Evolutionary conservation across 2,888 invertebrate genomes (phyloP), one percentile per base, ranked within the genome.

Genomic region (Trachelus stipa): DNA sequence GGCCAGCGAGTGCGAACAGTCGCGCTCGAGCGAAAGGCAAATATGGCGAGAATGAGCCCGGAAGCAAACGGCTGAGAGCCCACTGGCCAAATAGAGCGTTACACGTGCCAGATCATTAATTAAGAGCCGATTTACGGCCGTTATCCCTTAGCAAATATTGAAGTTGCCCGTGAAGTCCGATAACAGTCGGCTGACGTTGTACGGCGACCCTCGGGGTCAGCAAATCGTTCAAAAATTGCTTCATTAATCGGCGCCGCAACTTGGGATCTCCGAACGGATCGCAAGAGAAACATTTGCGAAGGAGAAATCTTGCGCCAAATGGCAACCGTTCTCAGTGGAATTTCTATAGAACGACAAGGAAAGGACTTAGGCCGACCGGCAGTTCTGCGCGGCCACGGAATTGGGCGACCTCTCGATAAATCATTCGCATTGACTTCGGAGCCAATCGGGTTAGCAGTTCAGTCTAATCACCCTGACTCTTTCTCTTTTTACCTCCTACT

Each of bases 161-260:
- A 74, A 77, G 68, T 69, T 77, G 68, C 75, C n/a, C 40, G 69
- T 73, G 40, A 31, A 34, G 15, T 3, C 31, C 11, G 71, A 23
- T 71, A 71, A 34, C 15, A 71, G 30, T 71, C 34, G 71, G 12
- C 71, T 9, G 30, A 71, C 30, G 71, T 71, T 71, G 15, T n/a
- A 15, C 71, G 30, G 6, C 15, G 23, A 23, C 31, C 71, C 71
- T 23, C 30, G 71, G 56, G 9, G 0, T 9, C 23, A 56, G 23
- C 56, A 23, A 2, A 23, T 56, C 56, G 23, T 6, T 78, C 77
- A 79, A 79, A 84, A 87, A 84, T 85, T 84, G 81, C 81, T 73
- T 82, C 79, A 86, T 87, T 85, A 85, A 87, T 87, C 82, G 80
- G 71, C 69, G 79, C 79, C 79, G 81, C 23, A 23, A 23, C 23